phyloP scores from a whole-genome alignment of 1,140 invertebrate species.

The Ceratitis capitata region DNA sequence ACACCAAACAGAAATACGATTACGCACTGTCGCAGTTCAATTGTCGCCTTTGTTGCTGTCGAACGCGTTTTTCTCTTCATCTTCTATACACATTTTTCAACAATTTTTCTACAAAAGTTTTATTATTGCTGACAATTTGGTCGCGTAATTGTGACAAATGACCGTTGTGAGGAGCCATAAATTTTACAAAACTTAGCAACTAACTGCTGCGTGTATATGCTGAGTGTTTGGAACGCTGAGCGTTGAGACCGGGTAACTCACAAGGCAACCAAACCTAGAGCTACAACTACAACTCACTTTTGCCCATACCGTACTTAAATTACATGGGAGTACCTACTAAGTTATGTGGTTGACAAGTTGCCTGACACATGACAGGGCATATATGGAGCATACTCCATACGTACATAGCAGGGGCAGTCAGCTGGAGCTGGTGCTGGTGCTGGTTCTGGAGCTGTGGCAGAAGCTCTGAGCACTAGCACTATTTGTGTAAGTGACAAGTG shows the following conservation, averaged over 20 bases:
- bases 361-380: background rate
- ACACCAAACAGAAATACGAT: too few species aligned
- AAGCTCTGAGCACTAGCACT: background rate
- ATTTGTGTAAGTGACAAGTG: too few species aligned
- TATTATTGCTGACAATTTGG: constrained; percentile 28
- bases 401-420: too few species aligned
- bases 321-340: background rate
- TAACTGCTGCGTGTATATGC: too few species aligned
- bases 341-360: background rate
- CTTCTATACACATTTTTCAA: background rate
- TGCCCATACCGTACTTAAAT: background rate
- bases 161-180: constrained; percentile 29
- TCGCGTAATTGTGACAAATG: constrained; percentile 26
- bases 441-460: too few species aligned
- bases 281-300: background rate
- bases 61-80: background rate
- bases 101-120: background rate
- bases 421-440: too few species aligned
- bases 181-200: background rate
- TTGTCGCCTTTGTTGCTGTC: background rate
- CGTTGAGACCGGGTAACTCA: background rate
- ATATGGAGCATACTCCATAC: background rate
- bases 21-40: background rate
- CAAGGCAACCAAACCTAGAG: background rate
- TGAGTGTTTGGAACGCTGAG: background rate